phyloP scores from a whole-genome alignment of 2,888 invertebrate genomes.

The Oxystoma pomonae region DNA sequence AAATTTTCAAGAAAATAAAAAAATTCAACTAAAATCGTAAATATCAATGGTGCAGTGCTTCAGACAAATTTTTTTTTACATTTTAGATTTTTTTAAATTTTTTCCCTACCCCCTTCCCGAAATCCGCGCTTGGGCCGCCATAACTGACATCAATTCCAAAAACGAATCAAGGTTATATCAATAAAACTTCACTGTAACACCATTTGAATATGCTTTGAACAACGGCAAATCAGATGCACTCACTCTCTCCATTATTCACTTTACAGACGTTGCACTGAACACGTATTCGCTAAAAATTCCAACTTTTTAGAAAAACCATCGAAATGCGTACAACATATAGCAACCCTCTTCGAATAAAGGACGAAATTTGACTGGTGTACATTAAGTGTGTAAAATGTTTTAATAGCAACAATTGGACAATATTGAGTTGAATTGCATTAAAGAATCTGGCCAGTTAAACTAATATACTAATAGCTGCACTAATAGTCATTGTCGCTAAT shows the following conservation, averaged over 20 bases:
- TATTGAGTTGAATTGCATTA: conserved; percentile 51
- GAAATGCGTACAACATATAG: background rate
- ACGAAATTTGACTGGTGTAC: conserved; percentile 45
- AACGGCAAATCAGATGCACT: background rate
- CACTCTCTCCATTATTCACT: background rate
- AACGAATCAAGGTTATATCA: background rate
- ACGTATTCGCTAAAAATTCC: too few relatives aligned
- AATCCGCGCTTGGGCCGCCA: too few relatives aligned
- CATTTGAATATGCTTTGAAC: background rate
- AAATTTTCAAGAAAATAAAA: too few relatives aligned
- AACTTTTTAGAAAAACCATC: too few relatives aligned
- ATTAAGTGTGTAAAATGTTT: conserved; percentile 47
- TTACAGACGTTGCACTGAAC: background rate
- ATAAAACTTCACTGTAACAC: background rate
- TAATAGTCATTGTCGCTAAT: conserved; percentile 51
- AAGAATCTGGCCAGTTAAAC: conserved; percentile 51
- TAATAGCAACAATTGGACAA: conserved; percentile 51
- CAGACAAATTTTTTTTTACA: too few relatives aligned
- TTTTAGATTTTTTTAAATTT: too few relatives aligned
- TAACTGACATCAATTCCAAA: too few relatives aligned
- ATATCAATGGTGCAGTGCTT: too few relatives aligned
- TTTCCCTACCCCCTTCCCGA: too few relatives aligned
- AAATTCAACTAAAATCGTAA: too few relatives aligned
- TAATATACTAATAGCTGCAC: conserved; percentile 49
- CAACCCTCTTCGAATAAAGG: conserved; percentile 42